Evolutionary conservation across 2,888 invertebrate genomes (phyloP), one percentile per base, ranked within the genome.

Genomic region (Ophion costatus): DNA sequence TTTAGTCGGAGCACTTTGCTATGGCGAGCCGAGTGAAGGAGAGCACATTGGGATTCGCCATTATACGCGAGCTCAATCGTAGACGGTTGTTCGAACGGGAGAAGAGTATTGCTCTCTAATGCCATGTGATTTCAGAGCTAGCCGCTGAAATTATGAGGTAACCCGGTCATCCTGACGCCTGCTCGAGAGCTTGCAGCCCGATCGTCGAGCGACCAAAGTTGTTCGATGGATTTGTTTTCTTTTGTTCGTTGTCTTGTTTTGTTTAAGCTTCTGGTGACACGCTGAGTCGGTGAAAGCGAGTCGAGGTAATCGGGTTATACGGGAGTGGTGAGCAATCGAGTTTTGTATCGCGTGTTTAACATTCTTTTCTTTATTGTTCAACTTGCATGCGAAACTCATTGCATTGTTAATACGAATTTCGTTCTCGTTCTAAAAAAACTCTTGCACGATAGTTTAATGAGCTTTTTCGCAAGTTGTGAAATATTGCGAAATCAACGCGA

Each of bases 101-200:
- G 45, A 77, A 61, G 69, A 67, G 75, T 85, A 85, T 80, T 79
- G 77, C 75, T 61, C 71, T 64, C 85, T 89, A 89, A 90, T 90
- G 74, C 83, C 80, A 86, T 89, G 83, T 88, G 89, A 90, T 90
- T 89, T 88, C 78, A 45, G 81, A 66, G 82, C 45, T 67, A 83
- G 63, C 66, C 80, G 81, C 80, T 87, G 76, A 90, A 90, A 91
- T 89, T 90, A 90, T 89, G 87, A 87, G 88, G 89, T 89, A 90
- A 90, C 87, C 88, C 87, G 89, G 88, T 89, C 88, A 87, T 88
- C 86, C 56, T 29, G 70, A 67, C 67, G 70, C 64, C 63, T 61
- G 70, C 38, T 61, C 17, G 11, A 70, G 45, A 61, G 24, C 29
- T 45, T 11, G 24, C 9, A 7, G 22, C 11, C 42, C 11, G 33